phyloP scores from a whole-genome alignment of 2,113 vertebrate species.

The Myanophis thanlyinensis region DNA sequence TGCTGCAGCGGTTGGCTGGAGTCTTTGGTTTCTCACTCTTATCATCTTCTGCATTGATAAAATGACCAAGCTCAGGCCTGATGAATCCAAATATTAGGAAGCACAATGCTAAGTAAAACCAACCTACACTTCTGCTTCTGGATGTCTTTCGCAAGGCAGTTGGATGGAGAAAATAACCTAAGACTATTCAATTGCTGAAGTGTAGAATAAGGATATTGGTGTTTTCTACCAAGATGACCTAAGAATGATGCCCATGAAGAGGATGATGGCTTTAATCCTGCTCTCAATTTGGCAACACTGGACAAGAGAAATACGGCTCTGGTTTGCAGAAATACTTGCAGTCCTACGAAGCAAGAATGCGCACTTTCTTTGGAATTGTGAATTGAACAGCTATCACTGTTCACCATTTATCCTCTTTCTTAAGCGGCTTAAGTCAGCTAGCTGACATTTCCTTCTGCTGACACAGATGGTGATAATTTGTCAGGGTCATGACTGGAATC shows the following conservation, averaged over 20 bases:
- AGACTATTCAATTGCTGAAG: not conserved
- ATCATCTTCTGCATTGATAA: slow-evolving; percentile 78
- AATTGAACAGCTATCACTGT: not conserved
- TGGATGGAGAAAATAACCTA: not conserved
- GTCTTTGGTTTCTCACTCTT: slow-evolving; percentile 80
- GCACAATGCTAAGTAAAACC: slow-evolving; percentile 44
- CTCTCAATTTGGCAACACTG: not conserved
- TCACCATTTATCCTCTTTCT: not conserved
- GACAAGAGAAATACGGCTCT: not conserved
- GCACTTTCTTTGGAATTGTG: not conserved
- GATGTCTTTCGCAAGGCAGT: accelerated
- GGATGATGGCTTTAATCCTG: not conserved
- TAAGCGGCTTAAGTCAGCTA: not conserved
- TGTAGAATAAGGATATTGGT: not conserved
- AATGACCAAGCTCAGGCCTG: slow-evolving; percentile 66
- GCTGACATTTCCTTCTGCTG: not conserved
- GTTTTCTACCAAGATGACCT: not conserved
- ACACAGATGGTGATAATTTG: not conserved
- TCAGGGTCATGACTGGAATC: not conserved
- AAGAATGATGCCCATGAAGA: not conserved
- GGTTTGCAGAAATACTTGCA: accelerated
- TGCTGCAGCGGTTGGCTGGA: slow-evolving; percentile 74
- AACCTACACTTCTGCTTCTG: accelerated
- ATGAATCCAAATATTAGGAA: slow-evolving; percentile 68
- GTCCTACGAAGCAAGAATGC: not conserved